Evolutionary conservation across 35 echinoderm and acorn worm genomes (phyloP), one percentile per base, ranked within the genome.

Genomic region (Patiria miniata): DNA sequence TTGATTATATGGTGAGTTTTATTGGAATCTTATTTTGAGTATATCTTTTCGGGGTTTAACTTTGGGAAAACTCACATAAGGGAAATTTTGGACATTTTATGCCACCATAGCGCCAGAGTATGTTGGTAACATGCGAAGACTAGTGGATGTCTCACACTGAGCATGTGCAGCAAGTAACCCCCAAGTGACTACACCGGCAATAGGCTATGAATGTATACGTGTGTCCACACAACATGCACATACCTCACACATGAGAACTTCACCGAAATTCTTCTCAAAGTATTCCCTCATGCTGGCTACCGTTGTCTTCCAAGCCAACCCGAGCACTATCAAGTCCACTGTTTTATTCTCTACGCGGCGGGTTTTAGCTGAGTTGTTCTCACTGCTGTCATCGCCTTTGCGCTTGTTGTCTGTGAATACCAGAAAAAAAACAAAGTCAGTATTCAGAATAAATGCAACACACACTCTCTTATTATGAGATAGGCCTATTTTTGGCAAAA

Each of bases 171-270:
- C 42, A 6, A 47, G 12, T 47, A 12, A 4, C 12, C 42, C 42
- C 4, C 4, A 47, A 4, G 4, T 47, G 4, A 6, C 12, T 47
- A 6, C 42, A 4, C 42, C 42, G 4, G 42, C 12, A 4, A 4
- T 47, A 6, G 42, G 42, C 42, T 6, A 6, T 12, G 12, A 47
- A 47, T 47, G 42, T 47, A 47, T 47, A 4, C 42, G 12, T 47
- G 12, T 47, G 42, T 47, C 4, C 4, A 6, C 12, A 6, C 12
- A 6, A 4, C 4, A 6, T 47, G 4, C 12, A 47, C 76, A 40
- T 93, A 97, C 95, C 87, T 97, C 83, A 55, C 79, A 85, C 73
- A 97, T 89, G 38, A 93, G 59, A 79, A 97, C 60, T 91, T 93
- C 95, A 69, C 95, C 95, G 85, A 86, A 93, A 30, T 69, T 69